Conservation (phyloP, 2,113 vertebrate species). For the Xenopus borealis region DNA sequence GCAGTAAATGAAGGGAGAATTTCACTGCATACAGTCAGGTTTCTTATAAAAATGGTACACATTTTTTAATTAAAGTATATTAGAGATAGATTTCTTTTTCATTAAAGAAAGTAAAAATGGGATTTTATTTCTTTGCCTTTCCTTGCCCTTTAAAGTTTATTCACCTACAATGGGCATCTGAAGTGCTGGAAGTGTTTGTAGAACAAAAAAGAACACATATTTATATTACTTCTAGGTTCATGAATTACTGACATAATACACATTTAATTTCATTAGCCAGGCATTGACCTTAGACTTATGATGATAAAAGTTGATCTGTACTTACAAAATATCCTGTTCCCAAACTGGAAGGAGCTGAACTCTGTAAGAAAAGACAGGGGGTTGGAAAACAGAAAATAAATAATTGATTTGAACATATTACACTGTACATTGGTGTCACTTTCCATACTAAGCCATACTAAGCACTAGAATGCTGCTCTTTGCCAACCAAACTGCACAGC, state of each 20-base stretch:
- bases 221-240: no score
- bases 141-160: no score
- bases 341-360: slow-evolving; percentile 78
- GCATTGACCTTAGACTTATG: slow-evolving; percentile 42
- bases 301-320: slow-evolving; percentile 58
- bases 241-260: not conserved
- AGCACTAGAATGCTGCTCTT: slow-evolving; percentile 67
- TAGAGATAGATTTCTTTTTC: no score
- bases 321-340: slow-evolving; percentile 84
- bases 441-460: slow-evolving; percentile 69
- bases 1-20: no score
- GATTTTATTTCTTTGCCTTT: no score
- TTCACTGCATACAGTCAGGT: no score
- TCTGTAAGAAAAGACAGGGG: slow-evolving; percentile 66
- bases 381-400: slow-evolving; percentile 66
- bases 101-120: no score
- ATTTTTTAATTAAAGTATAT: no score
- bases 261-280: slow-evolving; percentile 23
- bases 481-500: slow-evolving; percentile 71
- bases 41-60: no score
- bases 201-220: no score
- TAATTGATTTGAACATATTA: slow-evolving; percentile 59
- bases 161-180: no score
- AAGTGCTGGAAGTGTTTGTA: no score
- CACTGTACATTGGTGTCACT: slow-evolving; percentile 72